phyloP scores from a whole-genome alignment of 1,140 invertebrate genomes.

The Brachionus paranguensis region DNA sequence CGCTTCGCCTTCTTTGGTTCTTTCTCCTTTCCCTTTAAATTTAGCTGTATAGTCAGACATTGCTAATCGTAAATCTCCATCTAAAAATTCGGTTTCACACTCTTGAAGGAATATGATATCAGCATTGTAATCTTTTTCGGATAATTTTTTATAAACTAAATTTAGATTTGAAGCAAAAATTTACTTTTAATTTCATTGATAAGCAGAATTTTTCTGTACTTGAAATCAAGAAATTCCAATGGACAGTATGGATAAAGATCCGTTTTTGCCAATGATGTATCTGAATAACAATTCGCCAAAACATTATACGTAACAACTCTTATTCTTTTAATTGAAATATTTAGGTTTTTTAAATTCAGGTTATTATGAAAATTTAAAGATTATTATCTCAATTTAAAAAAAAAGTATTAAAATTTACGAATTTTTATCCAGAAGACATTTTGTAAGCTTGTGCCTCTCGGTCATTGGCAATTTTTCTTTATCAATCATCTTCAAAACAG shows the following conservation, averaged over 20 bases:
- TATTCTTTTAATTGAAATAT: background rate
- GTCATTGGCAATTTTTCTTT: slow-evolving; percentile 21
- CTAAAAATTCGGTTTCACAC: slow-evolving; percentile 34
- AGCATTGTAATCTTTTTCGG: slow-evolving; percentile 21
- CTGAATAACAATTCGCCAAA: slow-evolving; percentile 29
- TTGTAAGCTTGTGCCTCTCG: background rate
- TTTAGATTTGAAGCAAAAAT: background rate
- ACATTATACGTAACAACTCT: slow-evolving; percentile 37
- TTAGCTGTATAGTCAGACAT: background rate
- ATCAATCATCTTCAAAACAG: background rate
- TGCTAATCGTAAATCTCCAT: background rate
- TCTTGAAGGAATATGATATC: slow-evolving; percentile 38
- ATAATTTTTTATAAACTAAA: background rate
- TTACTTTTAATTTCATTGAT: slow-evolving; percentile 30
- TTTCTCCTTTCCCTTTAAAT: slow-evolving; percentile 11
- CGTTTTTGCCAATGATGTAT: background rate
- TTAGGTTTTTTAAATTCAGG: background rate
- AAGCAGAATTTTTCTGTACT: slow-evolving; percentile 10
- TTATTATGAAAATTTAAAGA: background rate
- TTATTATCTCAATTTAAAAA: background rate
- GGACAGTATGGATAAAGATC: slow-evolving; percentile 38
- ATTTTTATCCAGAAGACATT: background rate
- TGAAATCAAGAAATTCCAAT: slow-evolving; percentile 29
- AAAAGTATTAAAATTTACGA: background rate
- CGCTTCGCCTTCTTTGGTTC: slow-evolving; percentile 21